phyloP scores from a whole-genome alignment of 37 sponge, comb jelly and placozoan species.

The Haliclona indistincta region DNA sequence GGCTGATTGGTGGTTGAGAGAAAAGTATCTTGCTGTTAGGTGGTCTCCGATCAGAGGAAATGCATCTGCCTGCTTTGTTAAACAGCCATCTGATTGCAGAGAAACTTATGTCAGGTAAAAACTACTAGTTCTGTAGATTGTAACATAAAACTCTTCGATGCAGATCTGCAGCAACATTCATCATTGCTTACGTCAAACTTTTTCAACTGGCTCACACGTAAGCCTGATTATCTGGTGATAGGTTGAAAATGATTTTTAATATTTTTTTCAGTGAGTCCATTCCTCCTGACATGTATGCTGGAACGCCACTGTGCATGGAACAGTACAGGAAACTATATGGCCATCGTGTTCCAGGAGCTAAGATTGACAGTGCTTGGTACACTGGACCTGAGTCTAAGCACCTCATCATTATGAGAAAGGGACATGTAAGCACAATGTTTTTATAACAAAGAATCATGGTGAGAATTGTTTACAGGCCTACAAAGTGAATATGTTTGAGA shows the following conservation, averaged over 20 bases:
- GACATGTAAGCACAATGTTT: slow-evolving; percentile 55
- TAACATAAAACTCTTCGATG: too few relatives aligned
- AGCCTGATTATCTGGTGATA: slow-evolving; percentile 7
- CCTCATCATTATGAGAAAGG: slow-evolving; percentile 62
- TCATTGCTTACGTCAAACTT: slow-evolving; percentile 24
- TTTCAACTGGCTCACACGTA: slow-evolving; percentile 32
- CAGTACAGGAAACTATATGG: slow-evolving; percentile 57
- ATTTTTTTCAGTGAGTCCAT: slow-evolving; percentile 31
- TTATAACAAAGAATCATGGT: too few relatives aligned
- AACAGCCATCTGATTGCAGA: too few relatives aligned
- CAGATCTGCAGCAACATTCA: slow-evolving; percentile 25
- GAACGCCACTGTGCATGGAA: slow-evolving; percentile 69
- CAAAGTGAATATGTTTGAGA: neutral
- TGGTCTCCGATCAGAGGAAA: too few relatives aligned
- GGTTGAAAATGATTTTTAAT: neutral
- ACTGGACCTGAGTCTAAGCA: slow-evolving; percentile 49
- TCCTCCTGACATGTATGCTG: slow-evolving; percentile 50
- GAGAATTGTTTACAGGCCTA: neutral
- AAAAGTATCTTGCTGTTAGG: too few relatives aligned
- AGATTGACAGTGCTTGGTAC: slow-evolving; percentile 32
- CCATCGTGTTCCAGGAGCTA: slow-evolving; percentile 56
- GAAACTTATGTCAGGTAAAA: too few relatives aligned
- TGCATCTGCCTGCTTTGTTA: too few relatives aligned
- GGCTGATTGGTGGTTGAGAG: too few relatives aligned
- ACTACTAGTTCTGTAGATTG: too few relatives aligned